These are phyloP conservation scores for Chelidonichthys spinosus DNA, from an alignment of 2,797 vertebrate genomes.

Conservation along the genomic window DNA sequence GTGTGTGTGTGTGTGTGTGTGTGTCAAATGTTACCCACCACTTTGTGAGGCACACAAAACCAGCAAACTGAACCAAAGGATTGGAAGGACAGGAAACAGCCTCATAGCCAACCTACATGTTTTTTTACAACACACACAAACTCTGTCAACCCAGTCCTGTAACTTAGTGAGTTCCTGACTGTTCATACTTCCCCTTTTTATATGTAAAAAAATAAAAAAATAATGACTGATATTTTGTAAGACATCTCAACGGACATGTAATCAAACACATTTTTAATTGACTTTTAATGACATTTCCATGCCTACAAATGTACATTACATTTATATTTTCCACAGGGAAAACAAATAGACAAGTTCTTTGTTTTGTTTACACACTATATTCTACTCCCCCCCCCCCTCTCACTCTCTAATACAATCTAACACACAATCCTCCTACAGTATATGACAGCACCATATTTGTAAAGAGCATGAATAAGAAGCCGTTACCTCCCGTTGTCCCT, in stretches of 20 bases:
- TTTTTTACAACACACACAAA: neutral
- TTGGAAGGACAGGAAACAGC: constrained; percentile 2
- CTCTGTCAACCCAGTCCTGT: neutral
- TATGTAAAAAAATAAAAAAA: neutral
- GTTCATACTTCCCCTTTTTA: constrained; percentile 67
- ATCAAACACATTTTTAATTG: neutral
- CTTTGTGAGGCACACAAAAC: constrained; percentile 19
- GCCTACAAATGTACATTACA: neutral
- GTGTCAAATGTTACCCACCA: constrained; percentile 35
- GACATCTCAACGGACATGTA: neutral
- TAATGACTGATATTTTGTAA: neutral
- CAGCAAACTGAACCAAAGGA: constrained; percentile 41
- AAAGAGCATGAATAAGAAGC: neutral
- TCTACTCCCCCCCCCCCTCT: neutral
- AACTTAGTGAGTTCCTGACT: constrained; percentile 43
- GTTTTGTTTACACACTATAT: constrained; percentile 6
- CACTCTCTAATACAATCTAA: neutral
- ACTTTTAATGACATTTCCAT: constrained; percentile 3
- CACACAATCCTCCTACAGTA: neutral
- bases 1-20: neutral
- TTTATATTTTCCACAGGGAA: neutral
- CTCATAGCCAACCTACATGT: constrained; percentile 41
- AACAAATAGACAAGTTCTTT: neutral
- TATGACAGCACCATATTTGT: neutral
- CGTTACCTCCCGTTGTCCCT: constrained; percentile 42